Conservation (phyloP, 1,140 invertebrate species). For the Pissodes strobi region DNA sequence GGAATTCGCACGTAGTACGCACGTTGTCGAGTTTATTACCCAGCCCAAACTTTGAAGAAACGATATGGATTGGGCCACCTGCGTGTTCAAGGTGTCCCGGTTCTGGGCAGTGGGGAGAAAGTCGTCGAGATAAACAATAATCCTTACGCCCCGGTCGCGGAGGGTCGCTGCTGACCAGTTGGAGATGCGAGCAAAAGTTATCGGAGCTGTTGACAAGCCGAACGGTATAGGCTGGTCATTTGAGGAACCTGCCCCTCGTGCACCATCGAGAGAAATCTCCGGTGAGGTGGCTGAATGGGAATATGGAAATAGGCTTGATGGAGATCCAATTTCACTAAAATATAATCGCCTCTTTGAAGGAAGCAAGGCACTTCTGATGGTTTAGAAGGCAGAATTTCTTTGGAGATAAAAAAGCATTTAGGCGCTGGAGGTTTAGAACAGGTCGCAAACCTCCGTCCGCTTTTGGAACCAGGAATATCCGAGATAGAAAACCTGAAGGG, state of each 20-base stretch:
- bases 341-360: no score
- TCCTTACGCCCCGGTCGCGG: constrained; percentile 36
- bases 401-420: constrained; percentile 1
- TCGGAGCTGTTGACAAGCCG: constrained; percentile 40
- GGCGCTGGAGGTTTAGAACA: constrained; percentile 10
- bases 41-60: constrained; percentile 7
- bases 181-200: constrained; percentile 40
- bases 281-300: constrained; percentile 27
- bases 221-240: constrained; percentile 49
- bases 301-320: constrained; percentile 24
- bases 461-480: constrained; percentile 15
- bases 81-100: neutral
- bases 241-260: constrained; percentile 29
- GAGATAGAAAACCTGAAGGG: constrained; percentile 7
- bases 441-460: constrained; percentile 1
- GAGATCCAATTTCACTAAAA: constrained; percentile 15
- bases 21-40: constrained; percentile 9
- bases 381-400: constrained; percentile 32
- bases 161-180: constrained; percentile 43
- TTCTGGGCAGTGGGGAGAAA: constrained; percentile 16
- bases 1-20: no score
- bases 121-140: constrained; percentile 43
- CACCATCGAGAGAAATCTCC: constrained; percentile 33
- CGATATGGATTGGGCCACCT: neutral
- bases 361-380: constrained; percentile 6